phyloP scores from a whole-genome alignment of 2,797 vertebrate species.

The Platalea minor region DNA sequence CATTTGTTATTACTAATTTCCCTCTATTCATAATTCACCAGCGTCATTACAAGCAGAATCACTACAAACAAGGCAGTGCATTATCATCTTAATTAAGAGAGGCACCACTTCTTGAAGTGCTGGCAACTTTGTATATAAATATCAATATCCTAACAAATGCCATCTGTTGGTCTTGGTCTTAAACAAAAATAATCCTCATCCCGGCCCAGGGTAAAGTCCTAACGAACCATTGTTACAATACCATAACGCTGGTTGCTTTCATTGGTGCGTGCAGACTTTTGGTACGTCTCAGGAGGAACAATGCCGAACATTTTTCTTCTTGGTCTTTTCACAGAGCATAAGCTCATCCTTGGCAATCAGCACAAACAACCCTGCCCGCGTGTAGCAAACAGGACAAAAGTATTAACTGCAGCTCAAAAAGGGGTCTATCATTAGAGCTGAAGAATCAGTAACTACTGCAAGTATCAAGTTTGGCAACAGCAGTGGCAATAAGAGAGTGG shows the following conservation, averaged over 20 bases:
- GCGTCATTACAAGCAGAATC: conserved; percentile 10
- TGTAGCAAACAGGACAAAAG: not conserved
- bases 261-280: not conserved
- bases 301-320: not conserved
- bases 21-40: conserved; percentile 45
- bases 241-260: not conserved
- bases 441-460: not conserved
- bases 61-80: conserved; percentile 42
- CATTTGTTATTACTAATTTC: conserved; percentile 56
- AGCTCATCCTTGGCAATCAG: conserved; percentile 20
- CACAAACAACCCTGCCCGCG: not conserved
- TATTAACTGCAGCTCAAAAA: not conserved
- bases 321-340: conserved; percentile 7
- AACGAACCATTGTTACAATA: conserved; percentile 35
- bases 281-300: not conserved
- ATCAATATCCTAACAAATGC: conserved; percentile 41
- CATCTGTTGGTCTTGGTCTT: conserved; percentile 1
- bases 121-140: conserved; percentile 41
- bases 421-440: not conserved
- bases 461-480: not conserved
- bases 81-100: conserved; percentile 42
- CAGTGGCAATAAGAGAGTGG: not conserved
- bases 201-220: not conserved
- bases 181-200: not conserved
- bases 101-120: conserved; percentile 15